Evolutionary conservation across 2,797 vertebrate species (phyloP), one percentile per base, ranked within the genome.

Genomic region (Strix occidentalis): DNA sequence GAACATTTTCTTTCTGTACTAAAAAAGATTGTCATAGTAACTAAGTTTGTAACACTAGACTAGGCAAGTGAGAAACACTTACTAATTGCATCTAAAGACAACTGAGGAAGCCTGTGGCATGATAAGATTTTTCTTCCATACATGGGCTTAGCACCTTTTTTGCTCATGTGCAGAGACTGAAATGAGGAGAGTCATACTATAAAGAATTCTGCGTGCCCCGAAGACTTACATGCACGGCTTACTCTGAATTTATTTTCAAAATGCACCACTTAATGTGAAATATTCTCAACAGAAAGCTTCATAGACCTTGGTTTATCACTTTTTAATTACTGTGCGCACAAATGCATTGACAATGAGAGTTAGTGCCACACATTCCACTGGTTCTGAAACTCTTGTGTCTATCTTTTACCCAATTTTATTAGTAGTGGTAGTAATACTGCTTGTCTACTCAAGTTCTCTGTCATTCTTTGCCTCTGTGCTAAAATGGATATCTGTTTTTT

Each of bases 221-320:
- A 87, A 79, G 60, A 63, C n/a, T 76, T 84, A 45, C 16, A 43
- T 50, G 41, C 53, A 68, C 63, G 69, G 26, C 26, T 94, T 90
- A 48, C 16, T 90, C 57, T 86, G 78, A 96, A 93, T 89, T 95
- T 87, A 71, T 82, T 91, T 89, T 54, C 54, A 85, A 84, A 93
- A 93, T 68, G 80, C 43, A 83, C 33, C n/a, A 64, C 57, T 88
- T 77, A 84, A 74, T 45, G 35, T 24, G 45, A 78, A 95, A 85
- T 48, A 11, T 81, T 84, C 79, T 85, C 60, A 90, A 5, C 2
- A 8, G 84, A 79, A 84, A 71, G 4, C 45, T 74, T 87, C 75
- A 24, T 1, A 94, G 81, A 35, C 28, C 39, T 79, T 45, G 39
- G 50, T 80, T 94, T 92, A 86, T 74, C 75, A 75, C 78, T 84